Evolutionary conservation across 2,797 vertebrate genomes (phyloP).

Genomic region (Eurystomus glaucurus): DNA sequence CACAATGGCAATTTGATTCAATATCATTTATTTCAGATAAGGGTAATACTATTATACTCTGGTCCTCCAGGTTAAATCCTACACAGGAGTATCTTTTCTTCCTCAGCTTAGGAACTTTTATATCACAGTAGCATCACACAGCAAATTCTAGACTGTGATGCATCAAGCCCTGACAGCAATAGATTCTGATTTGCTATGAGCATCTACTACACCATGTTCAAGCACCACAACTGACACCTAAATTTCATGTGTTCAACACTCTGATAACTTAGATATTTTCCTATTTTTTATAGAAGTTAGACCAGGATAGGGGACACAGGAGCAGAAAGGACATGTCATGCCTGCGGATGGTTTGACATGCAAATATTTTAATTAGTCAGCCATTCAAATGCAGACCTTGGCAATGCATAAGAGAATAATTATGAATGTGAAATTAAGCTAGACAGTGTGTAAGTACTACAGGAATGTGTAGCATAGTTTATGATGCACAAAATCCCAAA

Average conservation of each 20-base stretch:
- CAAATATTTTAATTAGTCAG: slow-evolving; percentile 38
- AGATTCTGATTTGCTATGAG: background rate
- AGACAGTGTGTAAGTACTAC: background rate
- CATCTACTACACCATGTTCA: background rate
- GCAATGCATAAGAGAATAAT: background rate
- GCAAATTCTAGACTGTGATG: background rate
- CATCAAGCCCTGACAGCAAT: background rate
- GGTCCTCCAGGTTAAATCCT: background rate
- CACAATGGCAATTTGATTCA: background rate
- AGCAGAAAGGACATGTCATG: background rate
- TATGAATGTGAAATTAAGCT: background rate
- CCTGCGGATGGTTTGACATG: background rate
- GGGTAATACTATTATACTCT: background rate
- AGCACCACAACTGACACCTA: background rate
- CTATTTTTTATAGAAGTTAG: background rate
- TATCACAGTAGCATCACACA: background rate
- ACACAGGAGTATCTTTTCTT: background rate
- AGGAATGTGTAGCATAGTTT: background rate
- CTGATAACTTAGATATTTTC: background rate
- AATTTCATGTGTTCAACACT: background rate
- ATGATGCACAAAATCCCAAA: slow-evolving; percentile 24
- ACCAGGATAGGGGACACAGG: background rate
- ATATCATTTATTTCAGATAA: background rate
- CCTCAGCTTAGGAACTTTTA: background rate
- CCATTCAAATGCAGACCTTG: slow-evolving; percentile 11